Evolutionary conservation across 2,888 invertebrate species (phyloP).

Genomic region (Phyllotreta striolata): DNA sequence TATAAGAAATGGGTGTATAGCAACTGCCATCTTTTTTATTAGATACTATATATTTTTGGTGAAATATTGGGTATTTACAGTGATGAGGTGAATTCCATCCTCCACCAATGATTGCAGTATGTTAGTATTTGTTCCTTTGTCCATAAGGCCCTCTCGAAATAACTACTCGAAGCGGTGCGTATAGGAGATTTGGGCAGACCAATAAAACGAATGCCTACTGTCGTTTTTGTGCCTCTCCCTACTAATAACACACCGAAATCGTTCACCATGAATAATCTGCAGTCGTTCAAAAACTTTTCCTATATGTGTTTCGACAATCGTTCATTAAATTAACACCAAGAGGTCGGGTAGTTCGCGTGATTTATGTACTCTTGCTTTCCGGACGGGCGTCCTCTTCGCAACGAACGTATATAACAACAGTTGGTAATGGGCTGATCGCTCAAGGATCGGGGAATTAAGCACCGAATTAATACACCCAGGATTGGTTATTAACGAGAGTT

Average conservation of each 20-base stretch:
- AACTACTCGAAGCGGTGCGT: conserved; percentile 39
- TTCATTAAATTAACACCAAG: conserved; percentile 44
- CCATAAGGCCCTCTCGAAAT: conserved; percentile 37
- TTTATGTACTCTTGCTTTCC: conserved; percentile 34
- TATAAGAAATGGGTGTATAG: neutral
- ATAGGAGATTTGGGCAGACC: conserved; percentile 43
- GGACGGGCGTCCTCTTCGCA: conserved; percentile 1
- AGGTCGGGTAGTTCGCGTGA: conserved; percentile 37
- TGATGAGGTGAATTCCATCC: conserved; percentile 6
- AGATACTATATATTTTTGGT: too few species aligned
- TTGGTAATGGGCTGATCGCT: too few species aligned
- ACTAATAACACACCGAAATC: conserved; percentile 42
- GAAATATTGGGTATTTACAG: neutral
- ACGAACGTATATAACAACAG: too few species aligned
- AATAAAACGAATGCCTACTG: conserved; percentile 39
- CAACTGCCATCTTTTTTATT: too few species aligned
- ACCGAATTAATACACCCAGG: too few species aligned
- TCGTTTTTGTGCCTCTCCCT: conserved; percentile 41
- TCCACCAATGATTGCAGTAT: conserved; percentile 28
- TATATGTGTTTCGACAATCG: conserved; percentile 41
- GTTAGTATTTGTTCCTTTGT: conserved; percentile 42
- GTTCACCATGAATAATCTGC: conserved; percentile 42
- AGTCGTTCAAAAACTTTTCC: conserved; percentile 41
- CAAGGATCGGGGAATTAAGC: too few species aligned
- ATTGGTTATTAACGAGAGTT: too few species aligned